Conservation (phyloP, 2,113 vertebrate species). For the Vanacampus margaritifer region DNA sequence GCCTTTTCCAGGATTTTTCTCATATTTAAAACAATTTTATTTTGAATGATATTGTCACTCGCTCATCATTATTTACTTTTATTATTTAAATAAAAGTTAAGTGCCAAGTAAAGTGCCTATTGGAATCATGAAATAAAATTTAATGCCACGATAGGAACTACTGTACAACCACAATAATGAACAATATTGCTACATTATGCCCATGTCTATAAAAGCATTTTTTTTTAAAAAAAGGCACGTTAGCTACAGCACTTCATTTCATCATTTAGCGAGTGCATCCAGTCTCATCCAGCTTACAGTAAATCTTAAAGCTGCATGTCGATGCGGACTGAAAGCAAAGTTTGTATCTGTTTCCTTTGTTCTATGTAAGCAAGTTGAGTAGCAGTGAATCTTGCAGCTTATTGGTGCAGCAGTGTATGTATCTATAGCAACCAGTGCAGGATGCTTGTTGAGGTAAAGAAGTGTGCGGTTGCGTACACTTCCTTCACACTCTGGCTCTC, state of each 20-base stretch:
- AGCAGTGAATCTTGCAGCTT: conserved; percentile 44
- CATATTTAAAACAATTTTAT: background rate
- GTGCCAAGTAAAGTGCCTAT: no score
- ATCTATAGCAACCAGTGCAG: conserved; percentile 54
- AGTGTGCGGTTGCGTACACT: conserved; percentile 65
- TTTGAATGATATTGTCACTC: background rate
- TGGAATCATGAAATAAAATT: no score
- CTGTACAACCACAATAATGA: no score
- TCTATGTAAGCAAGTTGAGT: conserved; percentile 1
- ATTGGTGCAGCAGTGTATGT: conserved; percentile 45
- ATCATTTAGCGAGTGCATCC: background rate
- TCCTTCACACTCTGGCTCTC: conserved; percentile 57
- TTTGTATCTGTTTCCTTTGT: conserved; percentile 50
- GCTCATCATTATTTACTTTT: background rate
- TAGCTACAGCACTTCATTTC: background rate
- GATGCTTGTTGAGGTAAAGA: conserved; percentile 40
- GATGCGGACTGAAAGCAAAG: conserved; percentile 5
- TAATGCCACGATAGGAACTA: no score
- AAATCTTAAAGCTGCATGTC: background rate
- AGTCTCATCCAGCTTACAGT: background rate
- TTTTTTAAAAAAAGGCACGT: background rate
- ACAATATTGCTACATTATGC: no score
- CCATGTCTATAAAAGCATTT: background rate
- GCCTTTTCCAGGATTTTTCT: background rate
- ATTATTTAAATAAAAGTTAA: background rate